Percentiles rank a stretch among this genome's conserved stretches.
phyloP scores from a whole-genome alignment of 2,888 invertebrate species.

The Galerucella nymphaeae region DNA sequence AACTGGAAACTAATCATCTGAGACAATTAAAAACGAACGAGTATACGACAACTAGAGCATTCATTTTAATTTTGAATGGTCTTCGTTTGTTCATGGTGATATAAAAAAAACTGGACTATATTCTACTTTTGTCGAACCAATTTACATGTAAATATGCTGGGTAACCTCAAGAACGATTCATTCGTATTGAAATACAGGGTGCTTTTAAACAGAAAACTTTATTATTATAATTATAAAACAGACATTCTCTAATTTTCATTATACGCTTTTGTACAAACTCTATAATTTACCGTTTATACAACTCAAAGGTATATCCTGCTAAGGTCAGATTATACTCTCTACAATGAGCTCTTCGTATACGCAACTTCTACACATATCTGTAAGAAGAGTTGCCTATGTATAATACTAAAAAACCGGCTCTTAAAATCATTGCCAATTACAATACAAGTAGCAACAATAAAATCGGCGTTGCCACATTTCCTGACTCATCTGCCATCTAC shows the following conservation, averaged over 20 bases:
- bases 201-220: neutral
- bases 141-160: neutral
- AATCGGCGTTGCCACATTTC: conserved; percentile 19
- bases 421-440: neutral
- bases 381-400: conserved; percentile 13
- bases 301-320: no score
- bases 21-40: conserved; percentile 24
- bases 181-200: neutral
- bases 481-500: conserved; percentile 18
- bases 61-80: conserved; percentile 17
- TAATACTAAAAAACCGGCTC: neutral
- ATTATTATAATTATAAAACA: no score
- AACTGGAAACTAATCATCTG: conserved; percentile 27
- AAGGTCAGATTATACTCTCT: neutral
- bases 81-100: neutral
- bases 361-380: neutral
- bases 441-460: conserved; percentile 4
- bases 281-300: no score
- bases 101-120: neutral
- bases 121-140: neutral
- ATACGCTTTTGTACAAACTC: no score
- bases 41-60: conserved; percentile 22
- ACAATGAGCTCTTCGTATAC: neutral
- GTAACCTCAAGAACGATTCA: neutral
- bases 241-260: no score